A percentile compares a stretch with the other conserved stretches of the same genome.
These are phyloP conservation scores for Macrosoma leucophasiata DNA, from an alignment of 2,888 invertebrate species.

Conservation along the genomic window DNA sequence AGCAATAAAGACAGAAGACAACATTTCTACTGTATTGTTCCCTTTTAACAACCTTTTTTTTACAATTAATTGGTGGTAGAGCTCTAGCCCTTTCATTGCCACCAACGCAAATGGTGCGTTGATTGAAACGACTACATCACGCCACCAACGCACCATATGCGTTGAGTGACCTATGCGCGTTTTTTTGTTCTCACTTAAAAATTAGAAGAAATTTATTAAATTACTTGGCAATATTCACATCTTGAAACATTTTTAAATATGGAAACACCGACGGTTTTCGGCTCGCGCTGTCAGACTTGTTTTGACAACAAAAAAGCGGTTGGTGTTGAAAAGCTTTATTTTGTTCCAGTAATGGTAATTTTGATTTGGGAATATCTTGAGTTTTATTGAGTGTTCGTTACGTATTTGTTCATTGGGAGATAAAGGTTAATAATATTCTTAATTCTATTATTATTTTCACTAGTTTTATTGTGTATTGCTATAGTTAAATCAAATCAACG, in stretches of 20 bases:
- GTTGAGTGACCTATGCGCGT: conserved; percentile 4
- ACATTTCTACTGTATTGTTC: no score
- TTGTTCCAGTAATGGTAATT: no score
- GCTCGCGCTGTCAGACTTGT: no score
- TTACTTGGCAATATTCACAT: conserved; percentile 7
- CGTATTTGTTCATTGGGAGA: conserved; percentile 5
- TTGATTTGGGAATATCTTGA: no score
- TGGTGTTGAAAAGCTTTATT: no score
- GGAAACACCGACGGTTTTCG: no score
- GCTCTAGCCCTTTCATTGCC: conserved; percentile 15
- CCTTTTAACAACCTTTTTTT: no score
- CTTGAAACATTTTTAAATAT: conserved; percentile 8
- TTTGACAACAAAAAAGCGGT: no score
- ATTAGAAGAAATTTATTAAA: conserved; percentile 5
- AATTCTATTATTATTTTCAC: no score
- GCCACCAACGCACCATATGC: conserved; percentile 15
- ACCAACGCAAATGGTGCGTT: conserved; percentile 13
- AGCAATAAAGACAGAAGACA: no score
- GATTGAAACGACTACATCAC: conserved; percentile 8
- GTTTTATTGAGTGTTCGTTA: no score
- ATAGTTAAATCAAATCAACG: conserved; percentile 2
- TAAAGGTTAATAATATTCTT: conserved; percentile 5
- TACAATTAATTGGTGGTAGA: no score
- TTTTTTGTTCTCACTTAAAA: background rate
- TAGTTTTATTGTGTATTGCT: conserved; percentile 1